Evolutionary conservation across 2,113 vertebrate genomes (phyloP).

Genomic region (Carollia perspicillata): DNA sequence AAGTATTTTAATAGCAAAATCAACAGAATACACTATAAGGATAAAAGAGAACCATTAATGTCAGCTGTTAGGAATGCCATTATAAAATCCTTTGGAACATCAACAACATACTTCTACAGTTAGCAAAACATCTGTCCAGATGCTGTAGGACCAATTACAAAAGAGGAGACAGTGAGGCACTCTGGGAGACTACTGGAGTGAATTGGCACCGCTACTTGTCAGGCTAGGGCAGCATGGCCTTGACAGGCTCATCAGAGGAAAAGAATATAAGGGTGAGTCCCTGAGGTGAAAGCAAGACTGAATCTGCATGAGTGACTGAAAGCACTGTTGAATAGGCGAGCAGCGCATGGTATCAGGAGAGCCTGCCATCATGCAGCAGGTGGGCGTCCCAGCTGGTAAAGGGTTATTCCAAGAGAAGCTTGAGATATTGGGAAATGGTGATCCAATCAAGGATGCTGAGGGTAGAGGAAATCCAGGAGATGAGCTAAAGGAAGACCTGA

Average conservation of each 20-base stretch:
- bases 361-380: not conserved
- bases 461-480: not conserved
- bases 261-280: not conserved
- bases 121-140: not conserved
- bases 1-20: constrained; percentile 14
- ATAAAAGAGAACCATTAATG: not conserved
- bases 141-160: not conserved
- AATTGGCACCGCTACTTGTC: not conserved
- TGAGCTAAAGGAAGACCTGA: not conserved
- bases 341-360: not conserved
- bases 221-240: not conserved
- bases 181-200: not conserved
- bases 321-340: not conserved
- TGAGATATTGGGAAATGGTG: not conserved
- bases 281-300: not conserved
- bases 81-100: not conserved
- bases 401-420: not conserved
- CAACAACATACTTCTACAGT: not conserved
- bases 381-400: not conserved
- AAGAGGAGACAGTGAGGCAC: not conserved
- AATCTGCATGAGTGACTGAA: not conserved
- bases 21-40: not conserved
- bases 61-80: not conserved
- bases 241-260: not conserved
- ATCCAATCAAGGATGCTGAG: not conserved